Base-by-base conservation (phyloP, 2,113 vertebrate genomes). In the Callorhinus ursinus region DNA sequence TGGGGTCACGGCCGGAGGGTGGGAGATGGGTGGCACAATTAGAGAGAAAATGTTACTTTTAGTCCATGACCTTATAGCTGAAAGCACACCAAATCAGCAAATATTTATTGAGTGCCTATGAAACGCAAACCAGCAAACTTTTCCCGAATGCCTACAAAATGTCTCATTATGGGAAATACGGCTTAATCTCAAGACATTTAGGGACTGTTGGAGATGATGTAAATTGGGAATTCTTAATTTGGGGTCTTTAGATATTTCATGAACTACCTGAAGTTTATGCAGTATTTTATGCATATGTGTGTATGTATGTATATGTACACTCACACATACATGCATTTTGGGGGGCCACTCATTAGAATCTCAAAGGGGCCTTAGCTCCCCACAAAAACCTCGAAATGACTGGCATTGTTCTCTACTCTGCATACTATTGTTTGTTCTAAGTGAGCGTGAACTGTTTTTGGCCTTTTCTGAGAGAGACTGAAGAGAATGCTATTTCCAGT, bases 161-260 rank as follows among this genome's bases (percentile, higher is more conserved):
- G 28, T 71, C 21, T 77, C 55, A 63, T 28, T 61, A 4, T 83
- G 51, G 28, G 28, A 88, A 71, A 55, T 33, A 63, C 33, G 51
- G 51, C 61, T 91, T 87, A 77, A 77, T 77, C 42, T 83, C 57
- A 59, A 93, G n/a, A 91, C 81, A 46, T 77, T 86, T 93, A 67
- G 87, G 39, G 26, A 65, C 15, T n/a, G n/a, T 59, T 76, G 88
- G 67, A 86, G 63, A 46, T 51, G 16, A 74, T 67, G 3, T 59
- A 86, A 93, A 39, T 76, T 76, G 67, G 1, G 1, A 84, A 84
- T 79, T 95, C 51, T 92, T 53, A 69, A 92, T 83, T 83, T 88
- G 33, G 28, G 3, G 12, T 92, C 69, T 91, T 87, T 51, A 76
- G 24, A 46, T 88, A 92, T 53, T 84, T n/a, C 31, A 33, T 63